These are phyloP conservation scores for Scomberomorus guttatus DNA, from an alignment of 2,797 vertebrate species.

Conservation along the genomic window DNA sequence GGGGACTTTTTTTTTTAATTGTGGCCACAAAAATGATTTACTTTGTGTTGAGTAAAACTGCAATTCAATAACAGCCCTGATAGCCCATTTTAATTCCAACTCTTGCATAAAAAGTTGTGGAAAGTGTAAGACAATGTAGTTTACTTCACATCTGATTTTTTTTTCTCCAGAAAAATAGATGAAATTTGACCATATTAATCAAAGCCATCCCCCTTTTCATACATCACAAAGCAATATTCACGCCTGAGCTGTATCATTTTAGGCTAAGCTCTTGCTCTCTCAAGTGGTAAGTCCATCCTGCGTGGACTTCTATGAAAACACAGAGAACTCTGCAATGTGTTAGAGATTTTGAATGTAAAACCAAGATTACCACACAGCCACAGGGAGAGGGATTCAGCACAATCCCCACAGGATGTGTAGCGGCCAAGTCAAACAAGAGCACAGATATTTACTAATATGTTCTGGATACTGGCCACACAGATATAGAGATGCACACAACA, in stretches of 20 bases:
- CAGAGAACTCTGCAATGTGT: slow-evolving; percentile 77
- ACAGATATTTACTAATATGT: slow-evolving; percentile 77
- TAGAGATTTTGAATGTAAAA: slow-evolving; percentile 79
- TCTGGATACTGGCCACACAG: slow-evolving; percentile 60
- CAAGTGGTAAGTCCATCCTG: slow-evolving; percentile 70
- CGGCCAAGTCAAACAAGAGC: slow-evolving; percentile 79
- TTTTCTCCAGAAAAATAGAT: slow-evolving; percentile 28
- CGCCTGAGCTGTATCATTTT: slow-evolving; percentile 66
- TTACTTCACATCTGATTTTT: slow-evolving; percentile 9
- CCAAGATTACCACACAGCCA: slow-evolving; percentile 76
- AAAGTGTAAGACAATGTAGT: slow-evolving; percentile 40
- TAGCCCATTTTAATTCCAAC: slow-evolving; percentile 69
- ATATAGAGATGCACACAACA: slow-evolving; percentile 39
- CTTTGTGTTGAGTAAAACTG: slow-evolving; percentile 82
- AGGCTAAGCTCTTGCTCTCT: slow-evolving; percentile 69
- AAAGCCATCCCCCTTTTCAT: slow-evolving; percentile 64
- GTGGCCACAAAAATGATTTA: slow-evolving; percentile 90
- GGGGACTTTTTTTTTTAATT: slow-evolving; percentile 81
- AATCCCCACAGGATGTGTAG: slow-evolving; percentile 75
- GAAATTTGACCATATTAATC: slow-evolving; percentile 45
- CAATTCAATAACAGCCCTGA: slow-evolving; percentile 71
- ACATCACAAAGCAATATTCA: slow-evolving; percentile 73
- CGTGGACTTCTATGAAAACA: slow-evolving; percentile 70
- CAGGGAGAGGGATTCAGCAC: slow-evolving; percentile 70
- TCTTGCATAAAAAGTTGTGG: slow-evolving; percentile 56